Base-by-base conservation (phyloP, 2,888 invertebrate genomes). In the Macaria notata region DNA sequence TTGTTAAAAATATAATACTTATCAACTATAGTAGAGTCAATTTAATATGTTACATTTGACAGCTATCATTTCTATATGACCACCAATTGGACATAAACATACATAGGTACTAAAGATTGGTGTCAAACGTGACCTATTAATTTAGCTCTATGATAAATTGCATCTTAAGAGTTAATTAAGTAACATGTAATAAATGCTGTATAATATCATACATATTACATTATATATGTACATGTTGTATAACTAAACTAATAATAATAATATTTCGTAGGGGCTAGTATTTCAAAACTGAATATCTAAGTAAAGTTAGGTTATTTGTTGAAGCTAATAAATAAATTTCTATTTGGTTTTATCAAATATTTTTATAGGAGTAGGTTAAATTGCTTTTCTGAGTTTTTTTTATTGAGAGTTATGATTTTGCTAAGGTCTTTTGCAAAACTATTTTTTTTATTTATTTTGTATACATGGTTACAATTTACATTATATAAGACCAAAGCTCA, bases 371-470 rank as follows among this genome's bases (percentile, higher is more conserved):
- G 7, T 30, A 41, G 4, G 38, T 1, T 5, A 9, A 44, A 3
- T 41, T 7, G 9, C 5, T 33, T 39, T 48, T 8, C 19, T 30
- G 7, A 9, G 4, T 56, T 48, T 29, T 33, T 4, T 44, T 42
- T 42, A 31, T 45, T 19, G 49, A 7, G 47, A 46, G 5, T 38
- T 19, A 33, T 44, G 31, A 30, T 46, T 43, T 49, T 4, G 9
- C 30, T 65, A 62, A 56, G 63, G 56, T 33, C 46, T 53, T 57
- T 55, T 19, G 19, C 1, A 45, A n/a, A 47, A 47, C 33, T 60
- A 4, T 1, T 42, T 65, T 65, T 65, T 66, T 64, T 62, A 65
- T 68, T 72, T 76, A 74, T 79, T 75, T 75, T 76, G 7, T 36
- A 6, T 36, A 33, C 7, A 36, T 36, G 1, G 1, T 36, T 6